phyloP scores from a whole-genome alignment of 2,113 vertebrate genomes.

The Actenoides lindsayi region DNA sequence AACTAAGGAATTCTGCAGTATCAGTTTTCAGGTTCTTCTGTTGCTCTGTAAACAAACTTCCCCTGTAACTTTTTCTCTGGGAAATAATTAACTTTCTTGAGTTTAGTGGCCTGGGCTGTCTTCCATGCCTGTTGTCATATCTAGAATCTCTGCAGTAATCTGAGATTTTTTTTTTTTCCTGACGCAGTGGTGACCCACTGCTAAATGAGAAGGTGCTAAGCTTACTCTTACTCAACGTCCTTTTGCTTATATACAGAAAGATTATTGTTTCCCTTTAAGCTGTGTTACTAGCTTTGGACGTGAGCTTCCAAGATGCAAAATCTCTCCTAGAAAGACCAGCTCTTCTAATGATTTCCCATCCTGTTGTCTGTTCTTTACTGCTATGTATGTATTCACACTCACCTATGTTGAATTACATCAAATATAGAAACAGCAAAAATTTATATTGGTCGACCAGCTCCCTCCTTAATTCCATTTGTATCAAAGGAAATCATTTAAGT shows the following conservation, averaged over 20 bases:
- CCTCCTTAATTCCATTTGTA: background rate
- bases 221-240: background rate
- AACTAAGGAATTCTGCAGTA: background rate
- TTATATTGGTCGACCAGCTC: background rate
- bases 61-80: background rate
- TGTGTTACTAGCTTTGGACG: background rate
- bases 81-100: background rate
- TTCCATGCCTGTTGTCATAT: background rate
- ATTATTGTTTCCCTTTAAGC: background rate
- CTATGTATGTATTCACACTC: background rate
- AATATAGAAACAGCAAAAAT: background rate
- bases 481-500: background rate
- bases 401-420: background rate
- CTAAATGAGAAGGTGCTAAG: background rate
- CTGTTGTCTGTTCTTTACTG: background rate
- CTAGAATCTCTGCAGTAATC: background rate
- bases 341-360: background rate
- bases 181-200: background rate
- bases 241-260: background rate
- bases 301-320: background rate
- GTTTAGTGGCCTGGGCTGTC: background rate
- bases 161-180: background rate
- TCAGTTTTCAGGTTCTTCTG: background rate
- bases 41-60: background rate
- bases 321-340: background rate